Evolutionary conservation across 1,140 invertebrate species (phyloP), one percentile per base, ranked within the genome.

Genomic region (Ostrea edulis): DNA sequence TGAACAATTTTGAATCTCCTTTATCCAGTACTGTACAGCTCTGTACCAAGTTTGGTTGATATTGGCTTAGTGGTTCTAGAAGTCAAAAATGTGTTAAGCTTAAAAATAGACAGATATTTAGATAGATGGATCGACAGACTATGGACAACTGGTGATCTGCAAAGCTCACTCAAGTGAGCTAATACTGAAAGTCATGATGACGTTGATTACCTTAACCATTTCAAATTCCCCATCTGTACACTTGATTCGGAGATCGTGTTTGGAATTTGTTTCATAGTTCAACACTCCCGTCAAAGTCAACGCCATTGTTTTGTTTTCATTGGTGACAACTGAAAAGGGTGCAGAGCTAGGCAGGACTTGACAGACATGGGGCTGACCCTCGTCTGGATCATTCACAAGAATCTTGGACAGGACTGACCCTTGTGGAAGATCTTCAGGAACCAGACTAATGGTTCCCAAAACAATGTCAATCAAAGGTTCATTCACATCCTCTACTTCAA

Each of bases 181-280:
- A 44, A 44, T 2, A 44, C 35, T 44, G 35, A 44, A 44, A 44
- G 35, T 44, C 35, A 44, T 44, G 5, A 44, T 44, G n/a, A 62
- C 7, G 25, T 82, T 55, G 53, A 55, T 55, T 85, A 92, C 92
- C 89, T 92, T 91, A 35, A 81, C 35, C 22, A 89, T 91, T 20
- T 87, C 71, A 88, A 89, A 91, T 58, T 92, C 88, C 83, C 91
- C 92, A 89, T 92, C 91, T 65, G 90, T 86, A 82, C 92, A 93
- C 53, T 85, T 77, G 3, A 93, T 53, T 5, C 53, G 22, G 22
- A 92, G 54, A 3, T 86, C 52, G 86, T 89, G 54, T 11, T 29
- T 52, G 14, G 54, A 20, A 17, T 55, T 82, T 9, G 53, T 86
- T 84, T 92, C 91, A 85, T 86, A 92, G 85, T 92, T 86, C 20